phyloP scores from a whole-genome alignment of 2,113 vertebrate genomes.

The Camelus dromedarius region DNA sequence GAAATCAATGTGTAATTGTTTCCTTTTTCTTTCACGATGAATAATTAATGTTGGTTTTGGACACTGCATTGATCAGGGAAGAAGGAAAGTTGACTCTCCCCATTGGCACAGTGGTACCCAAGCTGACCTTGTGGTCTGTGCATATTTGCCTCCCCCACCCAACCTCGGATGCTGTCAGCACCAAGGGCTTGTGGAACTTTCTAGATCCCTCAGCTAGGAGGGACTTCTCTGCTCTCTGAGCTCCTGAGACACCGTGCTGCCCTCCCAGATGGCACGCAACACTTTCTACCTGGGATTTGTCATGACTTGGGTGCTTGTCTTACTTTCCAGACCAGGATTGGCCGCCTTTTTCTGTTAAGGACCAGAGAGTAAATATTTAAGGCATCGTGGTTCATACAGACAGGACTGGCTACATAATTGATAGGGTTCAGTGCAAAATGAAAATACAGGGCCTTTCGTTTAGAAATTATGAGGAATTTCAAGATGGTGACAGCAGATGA shows the following conservation, averaged over 20 bases:
- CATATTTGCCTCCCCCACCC: neutral
- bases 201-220: neutral
- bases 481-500: neutral
- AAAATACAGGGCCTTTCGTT: neutral
- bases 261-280: fast-evolving
- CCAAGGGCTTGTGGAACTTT: neutral
- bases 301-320: neutral
- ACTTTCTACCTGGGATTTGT: neutral
- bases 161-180: neutral
- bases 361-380: fast-evolving
- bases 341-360: neutral
- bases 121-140: neutral
- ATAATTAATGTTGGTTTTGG: slow-evolving; percentile 27
- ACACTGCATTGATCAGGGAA: neutral
- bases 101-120: neutral
- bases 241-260: no score
- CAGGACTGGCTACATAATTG: fast-evolving
- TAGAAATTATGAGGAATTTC: neutral
- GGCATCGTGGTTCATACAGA: no score
- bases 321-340: neutral
- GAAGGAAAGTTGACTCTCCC: neutral
- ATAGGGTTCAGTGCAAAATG: no score
- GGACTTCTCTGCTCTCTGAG: neutral
- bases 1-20: neutral
- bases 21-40: neutral